Conservation (phyloP, 2,113 vertebrate genomes). For the Lepisosteus osseus region DNA sequence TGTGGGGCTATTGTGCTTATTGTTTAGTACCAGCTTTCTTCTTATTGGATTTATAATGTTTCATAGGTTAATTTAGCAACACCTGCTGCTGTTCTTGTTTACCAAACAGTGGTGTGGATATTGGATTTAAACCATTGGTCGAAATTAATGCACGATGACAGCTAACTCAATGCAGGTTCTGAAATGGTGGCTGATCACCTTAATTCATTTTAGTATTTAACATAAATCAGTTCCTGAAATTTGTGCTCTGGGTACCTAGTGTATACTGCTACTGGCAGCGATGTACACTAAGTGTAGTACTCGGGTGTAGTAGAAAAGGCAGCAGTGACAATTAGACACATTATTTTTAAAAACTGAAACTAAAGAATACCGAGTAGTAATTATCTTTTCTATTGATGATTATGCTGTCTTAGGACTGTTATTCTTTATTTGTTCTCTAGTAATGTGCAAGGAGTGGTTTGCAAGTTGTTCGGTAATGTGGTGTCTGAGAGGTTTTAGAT, state of each 20-base stretch:
- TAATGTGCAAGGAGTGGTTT: too few relatives aligned
- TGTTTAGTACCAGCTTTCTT: not conserved
- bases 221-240: conserved; percentile 7
- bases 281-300: not conserved
- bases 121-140: conserved; percentile 9
- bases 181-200: conserved; percentile 9
- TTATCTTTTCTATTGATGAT: too few relatives aligned
- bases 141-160: conserved; percentile 9
- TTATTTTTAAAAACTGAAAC: too few relatives aligned
- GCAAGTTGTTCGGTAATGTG: too few relatives aligned
- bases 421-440: too few relatives aligned
- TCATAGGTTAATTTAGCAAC: conserved; percentile 11
- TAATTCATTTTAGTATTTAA: conserved; percentile 8
- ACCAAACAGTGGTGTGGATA: conserved; percentile 6
- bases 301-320: too few relatives aligned
- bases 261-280: not conserved
- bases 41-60: not conserved
- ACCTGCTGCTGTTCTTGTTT: conserved; percentile 7
- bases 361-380: too few relatives aligned
- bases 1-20: not conserved
- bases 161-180: conserved; percentile 1
- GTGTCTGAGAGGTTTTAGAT: too few relatives aligned
- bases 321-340: too few relatives aligned
- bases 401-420: too few relatives aligned
- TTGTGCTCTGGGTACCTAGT: not conserved